Conservation (phyloP, 2,797 vertebrate species). For the Peromyscus nudipes region DNA sequence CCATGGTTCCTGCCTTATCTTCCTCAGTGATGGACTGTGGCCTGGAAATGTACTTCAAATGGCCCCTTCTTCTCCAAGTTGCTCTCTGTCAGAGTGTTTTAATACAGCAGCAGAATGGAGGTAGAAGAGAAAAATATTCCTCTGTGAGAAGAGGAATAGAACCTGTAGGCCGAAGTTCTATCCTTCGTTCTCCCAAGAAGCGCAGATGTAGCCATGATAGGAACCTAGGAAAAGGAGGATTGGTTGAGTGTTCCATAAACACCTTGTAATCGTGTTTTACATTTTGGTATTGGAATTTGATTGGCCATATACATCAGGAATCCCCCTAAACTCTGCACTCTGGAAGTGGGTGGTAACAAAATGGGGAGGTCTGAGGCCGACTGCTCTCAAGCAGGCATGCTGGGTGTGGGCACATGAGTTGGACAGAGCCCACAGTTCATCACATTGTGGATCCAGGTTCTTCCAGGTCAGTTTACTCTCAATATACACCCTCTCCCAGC, state of each 20-base stretch:
- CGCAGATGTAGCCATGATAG: no score
- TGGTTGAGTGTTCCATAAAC: neutral
- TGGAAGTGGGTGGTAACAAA: rapidly evolving
- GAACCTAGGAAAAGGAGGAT: neutral
- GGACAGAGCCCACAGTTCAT: no score
- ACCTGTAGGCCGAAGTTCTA: neutral
- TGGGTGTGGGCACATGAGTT: neutral
- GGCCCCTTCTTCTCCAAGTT: neutral
- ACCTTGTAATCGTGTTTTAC: neutral
- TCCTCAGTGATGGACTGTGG: neutral
- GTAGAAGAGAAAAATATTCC: neutral
- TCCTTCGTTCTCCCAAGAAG: neutral
- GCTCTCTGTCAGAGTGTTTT: neutral
- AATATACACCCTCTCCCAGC: neutral
- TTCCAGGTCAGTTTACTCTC: rapidly evolving
- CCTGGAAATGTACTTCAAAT: neutral
- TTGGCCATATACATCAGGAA: no score
- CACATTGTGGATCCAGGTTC: neutral
- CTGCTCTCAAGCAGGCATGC: neutral
- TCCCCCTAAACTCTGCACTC: neutral
- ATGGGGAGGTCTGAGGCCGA: rapidly evolving
- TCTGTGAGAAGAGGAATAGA: no score
- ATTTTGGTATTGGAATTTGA: neutral
- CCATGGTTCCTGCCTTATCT: neutral
- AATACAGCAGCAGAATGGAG: neutral